phyloP scores from a whole-genome alignment of 2,888 invertebrate species.

The Aphrophora alni region DNA sequence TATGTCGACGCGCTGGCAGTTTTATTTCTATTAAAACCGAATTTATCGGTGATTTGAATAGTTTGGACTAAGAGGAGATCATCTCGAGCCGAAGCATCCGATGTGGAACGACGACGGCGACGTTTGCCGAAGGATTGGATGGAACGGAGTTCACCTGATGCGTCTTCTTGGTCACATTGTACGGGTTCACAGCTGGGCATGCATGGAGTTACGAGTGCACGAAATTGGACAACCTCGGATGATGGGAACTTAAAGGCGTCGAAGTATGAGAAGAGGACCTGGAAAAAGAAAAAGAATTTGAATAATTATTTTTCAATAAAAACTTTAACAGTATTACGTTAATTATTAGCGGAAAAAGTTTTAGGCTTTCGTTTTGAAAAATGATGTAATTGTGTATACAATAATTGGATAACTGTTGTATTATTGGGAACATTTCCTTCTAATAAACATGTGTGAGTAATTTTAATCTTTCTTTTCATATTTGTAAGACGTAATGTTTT shows the following conservation, averaged over 20 bases:
- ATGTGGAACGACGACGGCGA: conserved; percentile 56
- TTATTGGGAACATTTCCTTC: too few species aligned
- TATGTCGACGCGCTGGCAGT: conserved; percentile 51
- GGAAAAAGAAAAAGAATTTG: conserved; percentile 55
- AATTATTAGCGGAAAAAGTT: too few species aligned
- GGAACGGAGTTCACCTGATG: conserved; percentile 62
- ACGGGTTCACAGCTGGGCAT: conserved; percentile 93
- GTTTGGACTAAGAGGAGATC: conserved; percentile 88
- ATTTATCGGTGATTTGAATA: conserved; percentile 92
- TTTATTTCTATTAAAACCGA: conserved; percentile 73
- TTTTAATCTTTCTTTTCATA: too few species aligned
- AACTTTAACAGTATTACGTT: too few species aligned
- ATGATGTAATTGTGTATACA: too few species aligned
- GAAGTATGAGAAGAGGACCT: conserved; percentile 87
- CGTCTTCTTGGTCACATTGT: conserved; percentile 84
- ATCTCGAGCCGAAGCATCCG: conserved; percentile 64
- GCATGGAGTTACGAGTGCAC: conserved; percentile 93
- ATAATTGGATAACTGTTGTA: too few species aligned
- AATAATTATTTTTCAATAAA: too few species aligned
- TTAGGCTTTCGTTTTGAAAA: too few species aligned
- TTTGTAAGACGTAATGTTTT: too few species aligned
- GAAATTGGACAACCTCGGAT: conserved; percentile 93
- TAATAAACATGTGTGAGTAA: too few species aligned
- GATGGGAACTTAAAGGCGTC: conserved; percentile 97
- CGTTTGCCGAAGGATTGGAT: conserved; percentile 63